These are phyloP conservation scores for Sinocyclocheilus grahami DNA, from an alignment of 2,113 vertebrate genomes.

Conservation along the genomic window DNA sequence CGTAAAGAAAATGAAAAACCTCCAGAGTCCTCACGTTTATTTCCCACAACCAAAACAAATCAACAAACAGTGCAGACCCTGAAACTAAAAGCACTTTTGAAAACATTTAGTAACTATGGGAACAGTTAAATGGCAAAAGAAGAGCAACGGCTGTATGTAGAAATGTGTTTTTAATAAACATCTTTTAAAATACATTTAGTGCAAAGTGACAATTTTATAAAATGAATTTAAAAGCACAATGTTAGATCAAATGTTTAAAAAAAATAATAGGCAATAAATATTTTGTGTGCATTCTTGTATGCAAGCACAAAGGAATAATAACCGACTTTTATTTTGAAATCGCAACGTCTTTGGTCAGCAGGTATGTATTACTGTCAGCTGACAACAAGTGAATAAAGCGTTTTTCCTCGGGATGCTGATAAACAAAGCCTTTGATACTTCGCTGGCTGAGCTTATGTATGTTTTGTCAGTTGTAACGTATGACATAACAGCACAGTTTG, in stretches of 20 bases:
- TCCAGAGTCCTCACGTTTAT: neutral
- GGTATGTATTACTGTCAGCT: conserved; percentile 58
- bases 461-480: neutral
- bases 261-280: neutral
- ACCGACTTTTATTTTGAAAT: conserved; percentile 66
- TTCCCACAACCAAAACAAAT: neutral
- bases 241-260: neutral
- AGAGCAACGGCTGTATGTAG: neutral
- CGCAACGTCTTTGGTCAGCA: neutral
- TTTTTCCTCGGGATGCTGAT: neutral
- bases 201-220: neutral
- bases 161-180: neutral
- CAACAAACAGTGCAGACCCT: neutral
- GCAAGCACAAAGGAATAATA: neutral
- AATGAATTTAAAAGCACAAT: neutral
- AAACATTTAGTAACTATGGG: conserved; percentile 28
- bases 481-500: neutral
- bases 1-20: neutral
- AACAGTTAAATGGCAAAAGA: neutral
- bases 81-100: neutral
- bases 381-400: conserved; percentile 48
- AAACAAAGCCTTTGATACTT: neutral
- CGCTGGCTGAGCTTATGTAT: neutral
- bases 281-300: neutral
- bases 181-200: neutral